A percentile compares a stretch with the other conserved stretches of the same genome.
phyloP scores from a whole-genome alignment of 2,888 invertebrate genomes.

The Stenurella melanura region DNA sequence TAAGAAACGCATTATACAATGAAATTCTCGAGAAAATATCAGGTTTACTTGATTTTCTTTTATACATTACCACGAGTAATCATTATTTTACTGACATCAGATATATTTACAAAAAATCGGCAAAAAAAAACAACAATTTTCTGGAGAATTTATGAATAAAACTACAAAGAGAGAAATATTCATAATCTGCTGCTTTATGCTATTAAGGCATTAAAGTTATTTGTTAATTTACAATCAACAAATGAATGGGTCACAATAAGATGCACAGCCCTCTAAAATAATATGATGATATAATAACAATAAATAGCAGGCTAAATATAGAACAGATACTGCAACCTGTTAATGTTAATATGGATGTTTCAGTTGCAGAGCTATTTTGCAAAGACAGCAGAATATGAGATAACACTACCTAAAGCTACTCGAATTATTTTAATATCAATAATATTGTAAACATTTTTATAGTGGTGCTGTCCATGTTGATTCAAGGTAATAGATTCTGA shows the following conservation, averaged over 20 bases:
- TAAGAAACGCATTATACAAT: constrained; percentile 12
- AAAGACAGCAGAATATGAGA: constrained; percentile 29
- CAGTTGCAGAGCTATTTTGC: neutral
- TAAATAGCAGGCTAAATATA: neutral
- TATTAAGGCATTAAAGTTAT: neutral
- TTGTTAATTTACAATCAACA: neutral
- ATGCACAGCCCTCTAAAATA: neutral
- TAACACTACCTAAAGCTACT: constrained; percentile 25
- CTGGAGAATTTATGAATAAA: constrained; percentile 26
- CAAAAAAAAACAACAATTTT: constrained; percentile 16
- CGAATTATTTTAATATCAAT: constrained; percentile 29
- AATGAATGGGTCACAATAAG: neutral
- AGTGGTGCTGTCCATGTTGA: neutral
- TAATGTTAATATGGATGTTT: neutral
- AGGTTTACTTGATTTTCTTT: neutral
- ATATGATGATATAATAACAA: neutral
- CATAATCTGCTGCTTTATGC: constrained; percentile 29
- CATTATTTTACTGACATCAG: too few relatives aligned
- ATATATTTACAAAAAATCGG: too few relatives aligned
- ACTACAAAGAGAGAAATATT: constrained; percentile 20
- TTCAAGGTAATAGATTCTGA: too few relatives aligned
- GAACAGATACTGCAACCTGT: constrained; percentile 1
- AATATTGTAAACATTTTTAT: neutral
- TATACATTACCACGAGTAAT: too few relatives aligned
- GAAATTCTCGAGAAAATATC: constrained; percentile 17